A percentile compares a stretch with the other conserved stretches of the same genome.
These are phyloP conservation scores for Harpalus rubripes DNA, from an alignment of 2,888 invertebrate species.

Conservation along the genomic window DNA sequence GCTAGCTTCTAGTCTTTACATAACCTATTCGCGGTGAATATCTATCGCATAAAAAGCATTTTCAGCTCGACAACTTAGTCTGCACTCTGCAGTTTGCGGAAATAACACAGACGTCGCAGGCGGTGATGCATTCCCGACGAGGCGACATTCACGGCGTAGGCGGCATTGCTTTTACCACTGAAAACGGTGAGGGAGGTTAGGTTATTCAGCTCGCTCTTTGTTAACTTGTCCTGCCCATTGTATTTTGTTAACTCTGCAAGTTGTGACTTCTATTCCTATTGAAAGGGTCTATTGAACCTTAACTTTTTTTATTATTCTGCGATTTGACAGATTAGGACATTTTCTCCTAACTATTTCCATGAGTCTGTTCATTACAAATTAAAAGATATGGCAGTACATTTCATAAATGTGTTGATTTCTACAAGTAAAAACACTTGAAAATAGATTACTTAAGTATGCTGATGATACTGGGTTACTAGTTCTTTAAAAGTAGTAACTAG, in stretches of 20 bases:
- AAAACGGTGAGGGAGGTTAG: neutral
- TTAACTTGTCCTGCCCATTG: neutral
- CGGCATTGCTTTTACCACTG: slow-evolving; percentile 8
- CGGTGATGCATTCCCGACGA: slow-evolving; percentile 14
- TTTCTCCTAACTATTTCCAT: too few relatives aligned
- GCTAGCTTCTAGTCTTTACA: slow-evolving; percentile 29
- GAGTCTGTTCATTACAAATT: too few relatives aligned
- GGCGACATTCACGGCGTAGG: slow-evolving; percentile 18
- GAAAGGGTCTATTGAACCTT: too few relatives aligned
- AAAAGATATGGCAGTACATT: too few relatives aligned
- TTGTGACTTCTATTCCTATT: neutral
- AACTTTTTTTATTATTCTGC: too few relatives aligned
- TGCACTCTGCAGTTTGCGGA: slow-evolving; percentile 5
- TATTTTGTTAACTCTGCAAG: neutral
- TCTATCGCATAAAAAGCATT: neutral
- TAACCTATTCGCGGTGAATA: slow-evolving; percentile 16
- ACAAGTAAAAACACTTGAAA: too few relatives aligned
- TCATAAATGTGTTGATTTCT: too few relatives aligned
- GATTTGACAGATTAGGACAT: too few relatives aligned
- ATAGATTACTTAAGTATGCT: too few relatives aligned
- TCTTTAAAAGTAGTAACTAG: too few relatives aligned
- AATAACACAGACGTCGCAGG: slow-evolving; percentile 25
- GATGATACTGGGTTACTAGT: too few relatives aligned
- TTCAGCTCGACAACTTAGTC: neutral
- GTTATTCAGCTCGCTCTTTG: neutral